A percentile compares a stretch with the other conserved stretches of the same genome.
These are phyloP conservation scores for Salvator merianae DNA, from an alignment of 2,113 vertebrate genomes.

Conservation along the genomic window DNA sequence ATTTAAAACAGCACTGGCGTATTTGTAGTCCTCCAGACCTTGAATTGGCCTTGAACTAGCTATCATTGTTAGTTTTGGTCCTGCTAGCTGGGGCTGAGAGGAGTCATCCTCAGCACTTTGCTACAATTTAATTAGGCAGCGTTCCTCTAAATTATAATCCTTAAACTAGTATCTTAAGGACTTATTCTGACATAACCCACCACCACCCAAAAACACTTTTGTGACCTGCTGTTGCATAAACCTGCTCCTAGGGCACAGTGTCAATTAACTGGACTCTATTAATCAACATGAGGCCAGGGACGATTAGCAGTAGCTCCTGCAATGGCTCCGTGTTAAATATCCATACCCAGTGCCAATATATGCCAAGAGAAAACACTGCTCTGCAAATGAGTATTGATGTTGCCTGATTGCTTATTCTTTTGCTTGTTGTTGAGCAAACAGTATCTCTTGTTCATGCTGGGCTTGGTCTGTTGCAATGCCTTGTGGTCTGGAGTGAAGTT, in stretches of 20 bases:
- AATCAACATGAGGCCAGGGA: neutral
- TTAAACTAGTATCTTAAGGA: neutral
- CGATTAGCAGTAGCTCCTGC: neutral
- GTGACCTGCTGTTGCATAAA: neutral
- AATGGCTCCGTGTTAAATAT: neutral
- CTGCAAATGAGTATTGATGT: neutral
- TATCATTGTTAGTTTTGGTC: too few relatives aligned
- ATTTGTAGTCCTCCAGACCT: too few relatives aligned
- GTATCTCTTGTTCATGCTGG: neutral
- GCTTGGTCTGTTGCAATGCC: neutral
- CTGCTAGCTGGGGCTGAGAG: too few relatives aligned
- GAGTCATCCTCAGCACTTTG: too few relatives aligned
- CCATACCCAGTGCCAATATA: neutral
- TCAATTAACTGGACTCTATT: neutral
- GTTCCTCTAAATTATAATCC: neutral
- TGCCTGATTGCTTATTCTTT: neutral
- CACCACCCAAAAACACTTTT: neutral
- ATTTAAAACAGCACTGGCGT: too few relatives aligned
- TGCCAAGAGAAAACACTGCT: neutral
- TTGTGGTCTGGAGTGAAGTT: neutral
- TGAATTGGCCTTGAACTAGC: too few relatives aligned
- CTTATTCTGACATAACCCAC: neutral
- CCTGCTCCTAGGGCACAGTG: neutral
- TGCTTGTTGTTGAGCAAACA: neutral
- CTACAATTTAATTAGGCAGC: neutral